Evolutionary conservation across 2,888 invertebrate species (phyloP).

Genomic region (Drosophila suboccidentalis): DNA sequence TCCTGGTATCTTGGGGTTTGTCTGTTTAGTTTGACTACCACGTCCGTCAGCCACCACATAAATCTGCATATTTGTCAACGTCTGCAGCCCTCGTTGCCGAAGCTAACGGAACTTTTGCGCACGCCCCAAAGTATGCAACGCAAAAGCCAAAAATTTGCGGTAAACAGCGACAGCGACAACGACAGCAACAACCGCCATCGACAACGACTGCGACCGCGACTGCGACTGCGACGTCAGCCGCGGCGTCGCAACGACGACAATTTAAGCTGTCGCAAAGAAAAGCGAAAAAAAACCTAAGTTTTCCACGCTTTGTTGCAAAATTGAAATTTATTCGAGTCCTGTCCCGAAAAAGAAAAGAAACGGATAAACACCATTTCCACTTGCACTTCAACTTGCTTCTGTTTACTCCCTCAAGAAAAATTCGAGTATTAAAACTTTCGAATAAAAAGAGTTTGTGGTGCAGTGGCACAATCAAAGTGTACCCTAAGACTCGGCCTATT

Average conservation of each 20-base stretch:
- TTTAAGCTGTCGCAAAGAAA: slow-evolving; percentile 68
- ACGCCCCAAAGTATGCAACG: slow-evolving; percentile 60
- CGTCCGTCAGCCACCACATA: slow-evolving; percentile 70
- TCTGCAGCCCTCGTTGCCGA: slow-evolving; percentile 40
- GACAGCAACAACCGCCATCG: slow-evolving; percentile 46
- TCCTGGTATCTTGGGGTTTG: slow-evolving; percentile 20
- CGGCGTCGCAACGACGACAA: slow-evolving; percentile 64
- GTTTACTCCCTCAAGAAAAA: slow-evolving; percentile 43
- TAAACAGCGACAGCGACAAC: slow-evolving; percentile 60
- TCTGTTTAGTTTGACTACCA: slow-evolving; percentile 46
- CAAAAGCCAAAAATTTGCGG: slow-evolving; percentile 75
- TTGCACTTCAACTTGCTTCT: slow-evolving; percentile 62
- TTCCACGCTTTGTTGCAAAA: slow-evolving; percentile 61
- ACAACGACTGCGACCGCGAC: slow-evolving; percentile 41
- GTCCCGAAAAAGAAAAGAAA: slow-evolving; percentile 43
- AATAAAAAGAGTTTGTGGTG: slow-evolving; percentile 18
- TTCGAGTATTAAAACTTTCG: slow-evolving; percentile 39
- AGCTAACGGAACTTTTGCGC: slow-evolving; percentile 24
- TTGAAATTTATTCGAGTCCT: slow-evolving; percentile 76
- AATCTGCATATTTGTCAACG: slow-evolving; percentile 80
- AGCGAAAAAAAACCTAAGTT: slow-evolving; percentile 39
- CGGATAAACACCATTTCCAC: slow-evolving; percentile 77
- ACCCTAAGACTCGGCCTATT: background rate
- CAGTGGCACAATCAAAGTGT: background rate
- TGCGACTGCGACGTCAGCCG: slow-evolving; percentile 38